Evolutionary conservation across 2,113 vertebrate species (phyloP).

Genomic region (Marmota flaviventris): DNA sequence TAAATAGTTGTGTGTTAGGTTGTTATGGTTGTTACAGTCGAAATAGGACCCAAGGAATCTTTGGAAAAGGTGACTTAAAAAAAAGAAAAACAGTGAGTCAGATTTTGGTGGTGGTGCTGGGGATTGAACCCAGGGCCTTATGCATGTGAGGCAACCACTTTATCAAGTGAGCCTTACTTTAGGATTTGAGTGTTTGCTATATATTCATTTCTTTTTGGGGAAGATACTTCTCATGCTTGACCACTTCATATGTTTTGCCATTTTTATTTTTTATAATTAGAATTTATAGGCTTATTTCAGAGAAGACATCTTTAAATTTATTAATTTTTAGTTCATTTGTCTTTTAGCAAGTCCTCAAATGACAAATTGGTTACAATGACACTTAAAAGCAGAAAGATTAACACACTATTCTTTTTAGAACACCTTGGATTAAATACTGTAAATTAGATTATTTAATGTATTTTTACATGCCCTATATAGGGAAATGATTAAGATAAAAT

Average conservation of each 20-base stretch:
- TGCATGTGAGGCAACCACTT: no score
- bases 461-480: conserved; percentile 24
- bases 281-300: conserved; percentile 40
- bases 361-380: conserved; percentile 36
- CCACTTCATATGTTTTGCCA: neutral
- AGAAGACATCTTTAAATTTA: conserved; percentile 53
- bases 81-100: no score
- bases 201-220: neutral
- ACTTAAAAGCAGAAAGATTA: conserved; percentile 49
- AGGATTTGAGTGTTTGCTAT: neutral
- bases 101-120: no score
- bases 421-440: neutral
- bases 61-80: neutral
- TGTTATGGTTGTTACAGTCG: conserved; percentile 27
- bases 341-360: conserved; percentile 45
- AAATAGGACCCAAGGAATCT: conserved; percentile 27
- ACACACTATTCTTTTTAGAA: conserved; percentile 24
- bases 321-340: conserved; percentile 44
- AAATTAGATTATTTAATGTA: conserved; percentile 47
- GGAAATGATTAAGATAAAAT: conserved; percentile 58
- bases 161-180: no score
- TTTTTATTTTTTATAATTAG: conserved; percentile 58
- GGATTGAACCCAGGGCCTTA: no score
- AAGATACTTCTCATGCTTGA: conserved; percentile 4
- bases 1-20: neutral